Base-by-base conservation (phyloP, 1,140 invertebrate genomes). In the Cherax quadricarinatus region DNA sequence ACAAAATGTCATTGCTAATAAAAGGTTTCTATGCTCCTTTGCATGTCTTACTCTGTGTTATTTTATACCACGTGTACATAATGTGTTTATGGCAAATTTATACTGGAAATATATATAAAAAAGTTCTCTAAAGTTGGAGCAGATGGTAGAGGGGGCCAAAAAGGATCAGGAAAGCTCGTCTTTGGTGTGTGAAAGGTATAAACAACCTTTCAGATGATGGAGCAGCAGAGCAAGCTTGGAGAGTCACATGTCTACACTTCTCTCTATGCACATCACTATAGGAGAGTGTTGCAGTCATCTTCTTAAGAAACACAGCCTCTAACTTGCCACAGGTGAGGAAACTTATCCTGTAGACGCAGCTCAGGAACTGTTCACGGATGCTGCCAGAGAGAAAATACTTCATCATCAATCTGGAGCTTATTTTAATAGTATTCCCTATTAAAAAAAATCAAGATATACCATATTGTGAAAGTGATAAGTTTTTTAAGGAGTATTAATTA, bases 211-310 rank as follows among this genome's bases (percentile, higher is more conserved):
- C n/a, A n/a, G 30, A 21, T 14, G n/a, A 41, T 49, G 60, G 53
- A 16, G 80, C 80, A 30, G 5, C 1, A n/a, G 89, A 90, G 51
- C 89, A 90, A 21, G 70, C 51, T 16, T 49, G 48, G 4, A 73
- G 82, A 66, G 62, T 90, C 24, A 85, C 89, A 48, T 85, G 30
- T n/a, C 53, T 60, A 75, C 89, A 90, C 51, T 90, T 90, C n/a
- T 90, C 81, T 51, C 75, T 62, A 30, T 90, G 89, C 10, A 90
- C 81, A 70, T 90, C 89, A 24, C 82, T 90, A 82, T 90, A 90
- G 82, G 89, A 90, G 66, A 90, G 82, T 41, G 89, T 90, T 24
- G 89, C 89, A 62, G 89, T 85, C 66, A 90, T 82, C 89, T 90
- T 90, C 81, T 90, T 70, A 66, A 90, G 89, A 82, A 90, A 90